phyloP scores from a whole-genome alignment of 2,888 invertebrate genomes.

The Carpatolechia fugitivella region DNA sequence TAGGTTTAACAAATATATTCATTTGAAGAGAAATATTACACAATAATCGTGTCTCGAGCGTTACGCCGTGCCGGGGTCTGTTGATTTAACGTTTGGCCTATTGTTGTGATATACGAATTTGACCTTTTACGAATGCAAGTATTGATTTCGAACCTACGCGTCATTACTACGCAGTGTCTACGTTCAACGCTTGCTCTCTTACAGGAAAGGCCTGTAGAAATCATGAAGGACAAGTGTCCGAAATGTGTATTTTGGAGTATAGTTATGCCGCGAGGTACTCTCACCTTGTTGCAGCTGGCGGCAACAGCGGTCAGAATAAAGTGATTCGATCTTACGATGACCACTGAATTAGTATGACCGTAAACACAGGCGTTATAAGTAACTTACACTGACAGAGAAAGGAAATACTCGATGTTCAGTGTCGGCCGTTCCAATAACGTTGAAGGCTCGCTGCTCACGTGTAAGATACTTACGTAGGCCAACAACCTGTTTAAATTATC shows the following conservation, averaged over 20 bases:
- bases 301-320: constrained; percentile 15
- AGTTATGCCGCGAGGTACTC: constrained; percentile 57
- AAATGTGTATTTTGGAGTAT: background rate
- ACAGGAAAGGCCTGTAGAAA: too few relatives aligned
- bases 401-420: constrained; percentile 41
- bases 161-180: background rate
- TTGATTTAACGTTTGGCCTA: constrained; percentile 25
- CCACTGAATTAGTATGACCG: constrained; percentile 16
- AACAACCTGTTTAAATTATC: constrained; percentile 43
- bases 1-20: constrained; percentile 67
- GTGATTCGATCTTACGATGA: constrained; percentile 22
- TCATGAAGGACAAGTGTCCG: too few relatives aligned
- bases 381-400: constrained; percentile 45
- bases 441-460: constrained; percentile 35
- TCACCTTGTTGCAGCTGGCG: constrained; percentile 62
- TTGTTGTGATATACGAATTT: constrained; percentile 1
- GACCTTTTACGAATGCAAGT: constrained; percentile 2
- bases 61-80: constrained; percentile 34
- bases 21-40: constrained; percentile 57
- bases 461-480: too few relatives aligned
- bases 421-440: constrained; percentile 34
- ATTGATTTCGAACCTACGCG: constrained; percentile 2
- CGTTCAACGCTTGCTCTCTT: too few relatives aligned
- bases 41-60: constrained; percentile 55
- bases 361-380: constrained; percentile 16